Evolutionary conservation across 2,113 vertebrate species (phyloP).

Genomic region (Saimiri boliviensis): DNA sequence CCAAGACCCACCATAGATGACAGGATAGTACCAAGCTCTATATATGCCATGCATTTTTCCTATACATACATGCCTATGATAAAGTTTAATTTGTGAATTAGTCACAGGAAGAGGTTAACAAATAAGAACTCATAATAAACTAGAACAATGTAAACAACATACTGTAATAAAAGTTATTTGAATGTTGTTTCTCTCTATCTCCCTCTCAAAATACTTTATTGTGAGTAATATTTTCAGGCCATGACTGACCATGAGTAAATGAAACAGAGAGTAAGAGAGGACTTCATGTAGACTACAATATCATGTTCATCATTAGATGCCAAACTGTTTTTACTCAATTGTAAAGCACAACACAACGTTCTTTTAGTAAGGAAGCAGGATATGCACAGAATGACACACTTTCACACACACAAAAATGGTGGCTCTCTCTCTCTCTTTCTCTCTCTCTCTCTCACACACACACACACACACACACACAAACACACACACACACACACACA

Average conservation of each 20-base stretch:
- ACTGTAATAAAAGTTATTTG: background rate
- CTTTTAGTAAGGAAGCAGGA: background rate
- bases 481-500: background rate
- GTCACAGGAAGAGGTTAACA: background rate
- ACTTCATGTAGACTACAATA: background rate
- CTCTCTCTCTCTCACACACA: too few species aligned
- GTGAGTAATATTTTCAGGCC: background rate
- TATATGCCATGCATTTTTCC: background rate
- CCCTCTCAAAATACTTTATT: background rate
- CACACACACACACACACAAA: background rate
- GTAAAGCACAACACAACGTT: accelerated
- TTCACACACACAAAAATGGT: background rate
- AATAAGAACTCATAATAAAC: background rate
- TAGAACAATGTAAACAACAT: background rate
- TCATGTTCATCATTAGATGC: background rate
- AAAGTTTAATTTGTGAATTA: background rate
- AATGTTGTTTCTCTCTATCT: background rate
- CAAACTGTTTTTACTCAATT: background rate
- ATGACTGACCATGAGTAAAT: background rate
- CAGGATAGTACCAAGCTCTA: background rate
- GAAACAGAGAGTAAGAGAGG: background rate
- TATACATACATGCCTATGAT: background rate
- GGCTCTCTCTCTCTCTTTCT: background rate
- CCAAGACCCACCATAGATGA: background rate
- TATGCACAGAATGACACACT: background rate